Base-by-base conservation (phyloP, 1,140 invertebrate species). In the Lepidurus apus region DNA sequence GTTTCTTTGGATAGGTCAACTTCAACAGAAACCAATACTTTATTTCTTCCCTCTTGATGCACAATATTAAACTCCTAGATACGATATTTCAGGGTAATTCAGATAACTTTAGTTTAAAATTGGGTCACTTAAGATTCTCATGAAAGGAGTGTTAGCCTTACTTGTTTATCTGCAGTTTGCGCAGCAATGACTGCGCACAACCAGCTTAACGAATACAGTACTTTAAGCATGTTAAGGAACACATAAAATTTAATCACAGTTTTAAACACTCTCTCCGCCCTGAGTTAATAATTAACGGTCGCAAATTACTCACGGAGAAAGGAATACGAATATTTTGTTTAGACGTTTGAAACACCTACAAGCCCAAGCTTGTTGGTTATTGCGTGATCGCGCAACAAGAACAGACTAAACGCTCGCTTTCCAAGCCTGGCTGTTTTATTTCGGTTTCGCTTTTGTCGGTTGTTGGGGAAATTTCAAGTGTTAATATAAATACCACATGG, bases 31-130 rank as follows among this genome's bases (percentile, higher is more conserved):
- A 79, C 78, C 73, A 74, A 45, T 34, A 79, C 47, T n/a, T 43
- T 79, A 17, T 74, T 7, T 34, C 78, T 73, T 21, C 78, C 78
- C 21, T 43, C 78, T 79, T 79, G 74, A 42, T 79, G 78, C 11
- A 79, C 73, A 21, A 74, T 75, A 42, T 75, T 79, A 45, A 77
- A 34, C 21, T 47, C 26, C 74, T 42, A 75, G 34, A 42, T 1
- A 42, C 6, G 17, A 24, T 75, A 11, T 13, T 11, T 34, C 26
- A 34, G 2, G 3, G 34, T 34, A 4, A 3, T 34, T 34, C 4
- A 3, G 34, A 34, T 13, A 65, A 0, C 10, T 65, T 13, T 7
- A 13, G 53, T 65, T 17, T 65, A 21, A 7, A 65, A 21, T 65
- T 65, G 5, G 26, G 26, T 26, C 26, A 26, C 26, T 26, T 65